phyloP scores from a whole-genome alignment of 2,113 vertebrate species.

The Xenopus tropicalis region UCB_Xtro_10.0 CM004451.2:78272001-78272500 shows the following conservation, averaged over 20 bases:
- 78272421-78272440: conserved; percentile 75
- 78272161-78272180: too few relatives aligned
- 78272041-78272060: conserved; percentile 14
- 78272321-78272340: conserved; percentile 94
- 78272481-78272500: too few relatives aligned
- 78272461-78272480: conserved; percentile 53
- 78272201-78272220: conserved; percentile 67
- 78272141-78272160: conserved; percentile 68
- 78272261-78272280: conserved; percentile 79
- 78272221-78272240: conserved; percentile 93
- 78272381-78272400: conserved; percentile 81
- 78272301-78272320: conserved; percentile 96
- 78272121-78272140: conserved; percentile 42
- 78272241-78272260: conserved; percentile 77
- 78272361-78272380: conserved; percentile 84
- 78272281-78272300: conserved; percentile 84
- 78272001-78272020: neutral
- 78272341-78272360: conserved; percentile 95
- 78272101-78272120: conserved; percentile 4
- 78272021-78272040: conserved; percentile 25
- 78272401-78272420: conserved; percentile 69
- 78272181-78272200: conserved; percentile 70
- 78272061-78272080: conserved; percentile 61
- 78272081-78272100: conserved; percentile 39
- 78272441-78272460: conserved; percentile 77